Evolutionary conservation across 2,113 vertebrate species (phyloP).

Genomic region (Syngnathus scovelli): DNA sequence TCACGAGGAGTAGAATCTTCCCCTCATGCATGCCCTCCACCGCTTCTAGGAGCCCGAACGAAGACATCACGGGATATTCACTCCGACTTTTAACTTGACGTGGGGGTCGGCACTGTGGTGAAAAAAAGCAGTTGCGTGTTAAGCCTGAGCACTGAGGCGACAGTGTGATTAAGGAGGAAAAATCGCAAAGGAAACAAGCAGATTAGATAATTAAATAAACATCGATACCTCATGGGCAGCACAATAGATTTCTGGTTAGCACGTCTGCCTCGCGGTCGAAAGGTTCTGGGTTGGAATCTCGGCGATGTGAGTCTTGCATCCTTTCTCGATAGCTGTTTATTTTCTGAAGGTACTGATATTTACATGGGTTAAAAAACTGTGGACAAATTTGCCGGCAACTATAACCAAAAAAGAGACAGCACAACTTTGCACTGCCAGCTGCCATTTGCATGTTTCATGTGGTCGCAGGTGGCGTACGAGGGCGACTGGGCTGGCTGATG

Average conservation of each 20-base stretch:
- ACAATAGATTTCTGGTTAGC: neutral
- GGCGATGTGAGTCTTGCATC: neutral
- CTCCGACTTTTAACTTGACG: constrained; percentile 14
- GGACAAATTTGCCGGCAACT: neutral
- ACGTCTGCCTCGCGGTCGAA: neutral
- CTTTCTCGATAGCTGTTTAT: neutral
- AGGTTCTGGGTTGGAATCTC: neutral
- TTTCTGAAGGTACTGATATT: no score
- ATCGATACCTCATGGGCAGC: constrained; percentile 10
- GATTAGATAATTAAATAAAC: constrained; percentile 8
- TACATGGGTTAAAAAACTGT: no score
- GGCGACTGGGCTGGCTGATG: neutral
- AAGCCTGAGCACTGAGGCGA: constrained; percentile 18
- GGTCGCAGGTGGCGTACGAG: constrained; percentile 8
- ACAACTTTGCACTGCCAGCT: constrained; percentile 18
- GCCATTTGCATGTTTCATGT: constrained; percentile 42
- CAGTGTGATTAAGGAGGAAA: constrained; percentile 7
- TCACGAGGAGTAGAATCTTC: constrained; percentile 43
- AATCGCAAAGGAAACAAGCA: neutral
- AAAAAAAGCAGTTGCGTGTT: constrained; percentile 21
- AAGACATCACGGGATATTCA: constrained; percentile 20
- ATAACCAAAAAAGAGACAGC: constrained; percentile 9
- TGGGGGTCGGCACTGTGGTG: constrained; percentile 7
- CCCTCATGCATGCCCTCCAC: constrained; percentile 22
- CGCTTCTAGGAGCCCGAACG: constrained; percentile 22